These are phyloP conservation scores for Syngnathus scovelli DNA, from an alignment of 2,113 vertebrate genomes.

Conservation along the genomic window DNA sequence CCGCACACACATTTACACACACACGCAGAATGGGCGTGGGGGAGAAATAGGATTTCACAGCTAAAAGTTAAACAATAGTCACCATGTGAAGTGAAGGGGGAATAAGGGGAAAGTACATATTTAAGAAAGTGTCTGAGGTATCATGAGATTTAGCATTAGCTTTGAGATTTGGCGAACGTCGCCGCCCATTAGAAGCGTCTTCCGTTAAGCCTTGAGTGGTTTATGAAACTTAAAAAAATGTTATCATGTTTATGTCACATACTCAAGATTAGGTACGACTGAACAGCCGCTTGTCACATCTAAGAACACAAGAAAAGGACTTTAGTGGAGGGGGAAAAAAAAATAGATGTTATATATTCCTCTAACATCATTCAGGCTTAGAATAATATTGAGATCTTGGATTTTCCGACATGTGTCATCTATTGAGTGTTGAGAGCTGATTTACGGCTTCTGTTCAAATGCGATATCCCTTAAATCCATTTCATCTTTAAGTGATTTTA, in stretches of 20 bases:
- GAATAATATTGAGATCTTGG: conserved; percentile 68
- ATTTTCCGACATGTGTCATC: conserved; percentile 67
- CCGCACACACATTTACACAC: conserved; percentile 31
- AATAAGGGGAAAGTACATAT: conserved; percentile 30
- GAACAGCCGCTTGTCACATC: conserved; percentile 61
- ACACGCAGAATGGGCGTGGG: conserved; percentile 8
- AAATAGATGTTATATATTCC: conserved; percentile 57
- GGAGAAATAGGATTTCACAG: conserved; percentile 47
- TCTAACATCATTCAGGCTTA: conserved; percentile 64
- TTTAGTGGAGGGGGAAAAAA: conserved; percentile 26
- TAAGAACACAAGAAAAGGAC: conserved; percentile 49
- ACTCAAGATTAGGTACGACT: conserved; percentile 62
- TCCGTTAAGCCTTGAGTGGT: conserved; percentile 63
- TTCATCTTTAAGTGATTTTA: conserved; percentile 68
- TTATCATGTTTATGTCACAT: conserved; percentile 64
- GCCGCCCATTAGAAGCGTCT: conserved; percentile 54
- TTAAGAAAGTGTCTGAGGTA: conserved; percentile 50
- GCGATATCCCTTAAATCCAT: conserved; percentile 63
- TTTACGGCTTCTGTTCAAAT: conserved; percentile 64
- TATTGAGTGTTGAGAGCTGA: conserved; percentile 62
- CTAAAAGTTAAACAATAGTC: conserved; percentile 52
- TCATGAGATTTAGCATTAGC: conserved; percentile 43
- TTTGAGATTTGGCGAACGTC: conserved; percentile 53
- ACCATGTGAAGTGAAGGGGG: conserved; percentile 27
- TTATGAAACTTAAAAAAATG: conserved; percentile 54